Evolutionary conservation across 2,888 invertebrate genomes (phyloP).

Genomic region (Acronicta psi): DNA sequence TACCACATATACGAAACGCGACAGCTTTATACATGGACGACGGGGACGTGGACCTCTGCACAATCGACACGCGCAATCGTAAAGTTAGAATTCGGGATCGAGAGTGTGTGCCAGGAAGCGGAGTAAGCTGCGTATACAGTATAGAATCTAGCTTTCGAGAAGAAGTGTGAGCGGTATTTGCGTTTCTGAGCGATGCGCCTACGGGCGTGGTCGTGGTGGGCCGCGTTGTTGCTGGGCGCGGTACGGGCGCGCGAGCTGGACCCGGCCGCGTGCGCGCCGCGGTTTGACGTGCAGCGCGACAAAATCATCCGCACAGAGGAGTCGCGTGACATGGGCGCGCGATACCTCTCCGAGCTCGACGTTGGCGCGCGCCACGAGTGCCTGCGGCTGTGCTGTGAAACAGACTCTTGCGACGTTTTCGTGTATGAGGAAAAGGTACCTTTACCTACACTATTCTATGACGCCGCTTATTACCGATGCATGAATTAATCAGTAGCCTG

Average conservation of each 20-base stretch:
- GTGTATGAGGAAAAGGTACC: slow-evolving; percentile 96
- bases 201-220: slow-evolving; percentile 65
- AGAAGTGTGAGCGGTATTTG: slow-evolving; percentile 16
- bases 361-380: slow-evolving; percentile 95
- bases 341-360: slow-evolving; percentile 95
- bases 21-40: slow-evolving; percentile 18
- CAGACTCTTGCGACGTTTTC: slow-evolving; percentile 96
- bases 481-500: too few species aligned
- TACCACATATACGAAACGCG: background rate
- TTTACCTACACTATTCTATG: too few species aligned
- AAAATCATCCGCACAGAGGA: slow-evolving; percentile 97
- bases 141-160: too few species aligned
- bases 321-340: slow-evolving; percentile 96
- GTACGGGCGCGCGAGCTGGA: slow-evolving; percentile 87
- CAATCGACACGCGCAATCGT: slow-evolving; percentile 10
- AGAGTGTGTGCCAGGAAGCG: slow-evolving; percentile 3
- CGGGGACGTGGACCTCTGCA: slow-evolving; percentile 13
- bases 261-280: slow-evolving; percentile 91
- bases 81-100: background rate
- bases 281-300: slow-evolving; percentile 95
- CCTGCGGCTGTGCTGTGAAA: slow-evolving; percentile 95
- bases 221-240: slow-evolving; percentile 63
- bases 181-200: slow-evolving; percentile 48
- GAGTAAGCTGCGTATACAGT: slow-evolving; percentile 13
- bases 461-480: too few species aligned